phyloP scores from a whole-genome alignment of 2,888 invertebrate genomes.

The Isoperla grammatica region DNA sequence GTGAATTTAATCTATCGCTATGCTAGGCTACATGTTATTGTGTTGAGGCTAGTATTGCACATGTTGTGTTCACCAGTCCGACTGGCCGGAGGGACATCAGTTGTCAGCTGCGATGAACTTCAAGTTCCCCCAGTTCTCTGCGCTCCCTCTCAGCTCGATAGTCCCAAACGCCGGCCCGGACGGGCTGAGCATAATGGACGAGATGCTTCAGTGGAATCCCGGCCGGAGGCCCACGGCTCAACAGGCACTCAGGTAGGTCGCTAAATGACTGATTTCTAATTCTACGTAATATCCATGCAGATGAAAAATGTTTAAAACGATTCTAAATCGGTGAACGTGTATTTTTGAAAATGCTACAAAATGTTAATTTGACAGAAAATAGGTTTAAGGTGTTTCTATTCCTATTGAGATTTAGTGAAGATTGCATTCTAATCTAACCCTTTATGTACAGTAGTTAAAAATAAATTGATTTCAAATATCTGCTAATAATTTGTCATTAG shows the following conservation, averaged over 20 bases:
- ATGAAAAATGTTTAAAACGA: too few relatives aligned
- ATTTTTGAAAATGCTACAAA: too few relatives aligned
- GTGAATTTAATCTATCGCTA: too few relatives aligned
- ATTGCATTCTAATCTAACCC: too few relatives aligned
- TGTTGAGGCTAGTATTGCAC: too few relatives aligned
- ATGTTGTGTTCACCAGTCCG: conserved; percentile 52
- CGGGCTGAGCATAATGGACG: conserved; percentile 76
- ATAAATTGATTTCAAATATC: too few relatives aligned
- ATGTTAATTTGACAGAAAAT: too few relatives aligned
- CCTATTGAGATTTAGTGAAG: neutral
- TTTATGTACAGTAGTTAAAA: too few relatives aligned
- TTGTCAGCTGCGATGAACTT: conserved; percentile 92
- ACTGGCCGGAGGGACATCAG: conserved; percentile 94
- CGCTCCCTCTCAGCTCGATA: conserved; percentile 71
- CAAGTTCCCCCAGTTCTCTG: conserved; percentile 84
- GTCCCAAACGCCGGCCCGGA: conserved; percentile 79
- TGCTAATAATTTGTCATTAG: too few relatives aligned
- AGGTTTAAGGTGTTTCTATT: neutral
- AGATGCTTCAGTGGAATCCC: conserved; percentile 89
- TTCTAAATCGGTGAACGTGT: too few relatives aligned
- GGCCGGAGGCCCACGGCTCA: conserved; percentile 87
- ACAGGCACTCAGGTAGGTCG: conserved; percentile 67
- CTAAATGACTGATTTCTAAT: neutral
- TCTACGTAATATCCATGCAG: neutral
- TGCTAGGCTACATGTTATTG: too few relatives aligned